Base-by-base conservation (phyloP, 2,797 vertebrate genomes). In the Gymnodraco acuticeps region DNA sequence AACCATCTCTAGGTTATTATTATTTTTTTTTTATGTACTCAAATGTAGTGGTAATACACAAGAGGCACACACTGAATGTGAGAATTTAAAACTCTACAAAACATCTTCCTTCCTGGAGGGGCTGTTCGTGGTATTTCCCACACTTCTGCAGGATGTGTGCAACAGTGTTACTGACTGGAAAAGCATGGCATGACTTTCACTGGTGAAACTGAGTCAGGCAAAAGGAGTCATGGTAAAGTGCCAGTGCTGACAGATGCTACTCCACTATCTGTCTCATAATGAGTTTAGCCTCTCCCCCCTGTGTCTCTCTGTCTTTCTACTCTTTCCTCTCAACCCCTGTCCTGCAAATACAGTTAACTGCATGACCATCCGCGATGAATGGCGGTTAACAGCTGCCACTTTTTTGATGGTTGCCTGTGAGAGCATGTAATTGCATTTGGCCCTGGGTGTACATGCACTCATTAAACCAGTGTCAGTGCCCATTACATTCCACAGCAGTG, bases 401-500 rank as follows among this genome's bases (percentile, higher is more conserved):
- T 86, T 89, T 87, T 85, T 91, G 84, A 91, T 89, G 83, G 62
- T 79, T 88, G 87, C 88, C 77, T 92, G 91, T 92, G 86, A 89
- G 87, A 89, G 88, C 88, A 88, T 90, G 90, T 92, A 90, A 92
- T 94, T 90, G 84, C 86, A 87, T 92, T 92, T 88, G 82, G 92
- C 89, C 87, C 81, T 75, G 84, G 87, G 90, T 92, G 81, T 89
- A 91, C 90, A 89, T 89, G 88, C 81, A 90, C 88, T 87, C 85
- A 90, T 91, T 91, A 91, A 90, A 88, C 86, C 73, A 81, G 81
- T 90, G 89, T 90, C 86, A 89, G 76, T 87, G 85, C 82, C 87
- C 83, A 86, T 89, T 89, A 87, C 90, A 93, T 92, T 92, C 93
- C 90, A 89, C 70, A 81, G 88, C 84, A 84, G 77, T 74, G 79